Conservation (phyloP, 2,888 invertebrate genomes). For the Magallana nippona region DNA sequence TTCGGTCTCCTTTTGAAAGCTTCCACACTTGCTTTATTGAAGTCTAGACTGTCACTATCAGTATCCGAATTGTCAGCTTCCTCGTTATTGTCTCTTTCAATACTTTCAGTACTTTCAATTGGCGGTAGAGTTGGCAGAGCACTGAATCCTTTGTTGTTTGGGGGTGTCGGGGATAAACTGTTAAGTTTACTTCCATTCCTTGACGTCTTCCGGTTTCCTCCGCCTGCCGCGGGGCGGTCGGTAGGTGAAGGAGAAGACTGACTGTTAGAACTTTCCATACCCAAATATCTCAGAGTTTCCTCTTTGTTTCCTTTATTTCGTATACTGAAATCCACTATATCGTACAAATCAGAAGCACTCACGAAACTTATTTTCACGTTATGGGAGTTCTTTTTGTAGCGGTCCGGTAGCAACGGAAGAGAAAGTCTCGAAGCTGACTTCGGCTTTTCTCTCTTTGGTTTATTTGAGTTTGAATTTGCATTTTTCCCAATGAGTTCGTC, state of each 20-base stretch:
- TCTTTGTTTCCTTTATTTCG: constrained; percentile 57
- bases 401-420: constrained; percentile 57
- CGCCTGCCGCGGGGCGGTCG: constrained; percentile 1
- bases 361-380: constrained; percentile 66
- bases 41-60: background rate
- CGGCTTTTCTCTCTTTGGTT: constrained; percentile 48
- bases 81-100: background rate
- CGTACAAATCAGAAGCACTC: constrained; percentile 68
- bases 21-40: constrained; percentile 47
- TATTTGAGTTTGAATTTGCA: constrained; percentile 47
- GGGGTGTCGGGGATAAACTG: background rate
- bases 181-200: constrained; percentile 1
- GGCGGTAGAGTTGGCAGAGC: constrained; percentile 36
- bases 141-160: constrained; percentile 8
- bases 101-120: constrained; percentile 28
- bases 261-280: constrained; percentile 53
- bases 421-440: constrained; percentile 45
- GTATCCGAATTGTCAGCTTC: constrained; percentile 19
- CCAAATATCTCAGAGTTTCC: constrained; percentile 46
- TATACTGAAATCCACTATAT: constrained; percentile 67
- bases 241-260: constrained; percentile 7
- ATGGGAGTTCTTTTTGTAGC: constrained; percentile 53
- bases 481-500: constrained; percentile 63
- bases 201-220: background rate
- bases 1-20: constrained; percentile 58